phyloP scores from a whole-genome alignment of 2,113 vertebrate genomes.

The Hylia prasina region DNA sequence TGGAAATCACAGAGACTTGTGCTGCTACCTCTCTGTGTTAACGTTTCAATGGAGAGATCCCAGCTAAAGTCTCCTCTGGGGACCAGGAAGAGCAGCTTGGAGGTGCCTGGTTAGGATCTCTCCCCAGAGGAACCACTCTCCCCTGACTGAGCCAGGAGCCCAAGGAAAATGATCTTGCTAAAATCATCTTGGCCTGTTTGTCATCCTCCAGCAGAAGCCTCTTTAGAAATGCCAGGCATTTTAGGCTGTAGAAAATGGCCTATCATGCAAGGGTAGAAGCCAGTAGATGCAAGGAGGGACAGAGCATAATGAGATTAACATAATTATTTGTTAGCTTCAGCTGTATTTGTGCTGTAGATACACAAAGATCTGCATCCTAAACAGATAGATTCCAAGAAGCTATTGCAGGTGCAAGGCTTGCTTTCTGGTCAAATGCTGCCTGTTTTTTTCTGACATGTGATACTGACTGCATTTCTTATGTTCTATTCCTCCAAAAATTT shows the following conservation, averaged over 20 bases:
- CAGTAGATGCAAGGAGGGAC: not conserved
- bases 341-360: not conserved
- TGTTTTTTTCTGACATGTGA: not conserved
- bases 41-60: not conserved
- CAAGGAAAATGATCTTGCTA: not conserved
- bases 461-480: not conserved
- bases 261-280: not conserved
- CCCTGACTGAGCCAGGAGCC: not conserved
- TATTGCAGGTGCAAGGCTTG: not conserved
- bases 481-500: not conserved
- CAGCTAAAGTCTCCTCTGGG: not conserved
- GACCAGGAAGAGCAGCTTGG: not conserved
- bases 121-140: not conserved
- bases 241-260: not conserved
- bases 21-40: not conserved
- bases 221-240: not conserved
- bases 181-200: not conserved
- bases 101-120: not conserved
- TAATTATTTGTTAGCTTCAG: not conserved
- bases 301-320: not conserved
- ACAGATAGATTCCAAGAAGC: not conserved
- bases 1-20: not conserved
- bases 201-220: not conserved
- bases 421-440: not conserved
- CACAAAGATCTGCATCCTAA: not conserved